Base-by-base conservation (phyloP, 2,888 invertebrate genomes). In the Dysmachus trigonus region DNA sequence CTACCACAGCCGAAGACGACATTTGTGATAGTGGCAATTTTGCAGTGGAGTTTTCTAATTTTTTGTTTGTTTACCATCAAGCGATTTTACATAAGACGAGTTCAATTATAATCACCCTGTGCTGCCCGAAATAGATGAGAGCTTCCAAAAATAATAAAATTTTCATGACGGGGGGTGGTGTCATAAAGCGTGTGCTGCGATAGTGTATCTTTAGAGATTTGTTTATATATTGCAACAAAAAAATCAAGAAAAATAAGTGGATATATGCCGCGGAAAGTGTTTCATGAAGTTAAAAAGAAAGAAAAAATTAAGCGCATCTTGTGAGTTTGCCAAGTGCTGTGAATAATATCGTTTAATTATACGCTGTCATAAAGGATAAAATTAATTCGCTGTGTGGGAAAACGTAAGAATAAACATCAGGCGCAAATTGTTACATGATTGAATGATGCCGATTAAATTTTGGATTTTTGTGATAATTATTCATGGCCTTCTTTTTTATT, bases 391-490 rank as follows among this genome's bases (percentile, higher is more conserved):
- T 15, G n/a, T 22, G 22, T 62, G 22, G 62, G 62, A 62, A 51
- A 62, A 22, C 1, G 7, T 22, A 62, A 62, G 10, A 41, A 62
- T n/a, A 22, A 22, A 22, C 27, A 22, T 1, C 62, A 10, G 13
- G 10, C 10, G 27, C 22, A 62, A 22, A n/a, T 22, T 27, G 27
- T 27, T n/a, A 27, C 10, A 18, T 18, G 62, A 62, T 62, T n/a
- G n/a, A 62, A 62, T 62, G 27, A 77, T 77, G 77, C 41, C 77
- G 77, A 22, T 30, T 77, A 41, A 22, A 30, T 47, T 47, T 47
- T 77, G 77, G 77, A 77, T 35, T 41, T n/a, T 77, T 27, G 27
- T 47, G 77, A 77, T 77, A 41, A 77, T 27, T n/a, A n/a, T 47
- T 62, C 2, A 10, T 62, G 62, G 13, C 27, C 7, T 62, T 62